Percentiles rank a stretch among this genome's conserved stretches.
These are phyloP conservation scores for Podarcis raffonei DNA, from an alignment of 2,113 vertebrate genomes.

Conservation along the genomic window DNA sequence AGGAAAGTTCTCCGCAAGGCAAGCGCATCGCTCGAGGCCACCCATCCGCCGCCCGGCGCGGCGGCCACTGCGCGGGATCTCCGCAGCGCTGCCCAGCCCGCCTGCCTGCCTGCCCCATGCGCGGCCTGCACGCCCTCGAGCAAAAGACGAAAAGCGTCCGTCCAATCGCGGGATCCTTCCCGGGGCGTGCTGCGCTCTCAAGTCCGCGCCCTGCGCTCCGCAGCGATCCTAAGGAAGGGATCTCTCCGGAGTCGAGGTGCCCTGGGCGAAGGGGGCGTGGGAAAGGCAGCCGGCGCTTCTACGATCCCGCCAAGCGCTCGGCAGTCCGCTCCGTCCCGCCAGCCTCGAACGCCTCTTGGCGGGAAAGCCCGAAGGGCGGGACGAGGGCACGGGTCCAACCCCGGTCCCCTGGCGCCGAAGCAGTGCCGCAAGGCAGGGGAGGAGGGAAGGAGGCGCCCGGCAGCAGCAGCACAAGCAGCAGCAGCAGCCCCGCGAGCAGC, in stretches of 20 bases:
- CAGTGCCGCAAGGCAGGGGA: background rate
- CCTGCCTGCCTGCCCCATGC: background rate
- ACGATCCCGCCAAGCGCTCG: background rate
- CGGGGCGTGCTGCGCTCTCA: background rate
- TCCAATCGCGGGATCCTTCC: background rate
- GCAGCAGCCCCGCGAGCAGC: background rate
- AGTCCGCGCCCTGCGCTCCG: background rate
- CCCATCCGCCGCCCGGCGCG: too few relatives aligned
- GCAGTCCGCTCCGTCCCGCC: background rate
- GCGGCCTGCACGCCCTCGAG: background rate
- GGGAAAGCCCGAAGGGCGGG: background rate
- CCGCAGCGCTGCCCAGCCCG: background rate
- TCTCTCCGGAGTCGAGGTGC: background rate
- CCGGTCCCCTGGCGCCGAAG: background rate
- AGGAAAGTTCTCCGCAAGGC: background rate
- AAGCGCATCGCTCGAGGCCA: background rate
- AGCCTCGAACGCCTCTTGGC: too few relatives aligned
- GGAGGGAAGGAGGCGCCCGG: background rate
- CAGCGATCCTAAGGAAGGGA: background rate
- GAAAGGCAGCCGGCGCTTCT: background rate
- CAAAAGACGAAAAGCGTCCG: background rate
- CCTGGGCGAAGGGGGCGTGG: rapidly evolving
- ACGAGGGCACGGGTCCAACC: background rate
- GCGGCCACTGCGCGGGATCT: background rate
- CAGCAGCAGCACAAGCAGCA: background rate